A percentile compares a stretch with the other conserved stretches of the same genome.
These are phyloP conservation scores for Drosophila carrolli DNA, from an alignment of 1,140 invertebrate species.

Conservation along the genomic window DNA sequence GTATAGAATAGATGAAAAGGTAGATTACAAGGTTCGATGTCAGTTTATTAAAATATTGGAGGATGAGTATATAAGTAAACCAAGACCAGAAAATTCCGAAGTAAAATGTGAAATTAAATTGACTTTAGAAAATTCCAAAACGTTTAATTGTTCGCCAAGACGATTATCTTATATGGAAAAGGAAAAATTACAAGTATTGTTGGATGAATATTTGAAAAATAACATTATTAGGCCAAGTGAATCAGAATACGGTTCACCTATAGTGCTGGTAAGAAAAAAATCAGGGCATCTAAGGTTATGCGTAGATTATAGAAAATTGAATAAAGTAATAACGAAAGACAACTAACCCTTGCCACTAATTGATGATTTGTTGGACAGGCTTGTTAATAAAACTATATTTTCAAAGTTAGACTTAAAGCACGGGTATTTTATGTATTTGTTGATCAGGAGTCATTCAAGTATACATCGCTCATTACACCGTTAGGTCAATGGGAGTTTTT, in stretches of 20 bases:
- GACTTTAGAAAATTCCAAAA: too few relatives aligned
- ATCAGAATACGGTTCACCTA: not conserved
- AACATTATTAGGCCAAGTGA: not conserved
- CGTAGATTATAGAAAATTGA: not conserved
- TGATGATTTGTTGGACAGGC: not conserved
- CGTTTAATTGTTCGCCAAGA: too few relatives aligned
- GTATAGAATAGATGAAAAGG: too few relatives aligned
- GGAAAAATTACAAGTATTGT: not conserved
- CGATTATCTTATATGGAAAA: not conserved
- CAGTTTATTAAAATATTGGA: too few relatives aligned
- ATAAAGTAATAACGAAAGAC: not conserved
- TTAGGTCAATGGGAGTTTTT: too few relatives aligned
- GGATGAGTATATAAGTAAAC: too few relatives aligned
- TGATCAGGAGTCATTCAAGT: not conserved
- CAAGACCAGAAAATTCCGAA: too few relatives aligned
- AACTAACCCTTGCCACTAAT: not conserved
- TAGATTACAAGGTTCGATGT: too few relatives aligned
- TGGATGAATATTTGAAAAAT: not conserved
- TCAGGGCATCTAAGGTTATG: not conserved
- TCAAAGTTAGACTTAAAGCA: not conserved
- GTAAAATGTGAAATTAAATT: too few relatives aligned
- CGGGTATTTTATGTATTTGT: not conserved
- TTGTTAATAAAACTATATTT: not conserved
- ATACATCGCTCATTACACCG: too few relatives aligned
- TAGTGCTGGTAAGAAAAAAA: slow-evolving; percentile 1